These are phyloP conservation scores for Anthophora plumipes DNA, from an alignment of 2,888 invertebrate genomes.

Conservation along the genomic window DNA sequence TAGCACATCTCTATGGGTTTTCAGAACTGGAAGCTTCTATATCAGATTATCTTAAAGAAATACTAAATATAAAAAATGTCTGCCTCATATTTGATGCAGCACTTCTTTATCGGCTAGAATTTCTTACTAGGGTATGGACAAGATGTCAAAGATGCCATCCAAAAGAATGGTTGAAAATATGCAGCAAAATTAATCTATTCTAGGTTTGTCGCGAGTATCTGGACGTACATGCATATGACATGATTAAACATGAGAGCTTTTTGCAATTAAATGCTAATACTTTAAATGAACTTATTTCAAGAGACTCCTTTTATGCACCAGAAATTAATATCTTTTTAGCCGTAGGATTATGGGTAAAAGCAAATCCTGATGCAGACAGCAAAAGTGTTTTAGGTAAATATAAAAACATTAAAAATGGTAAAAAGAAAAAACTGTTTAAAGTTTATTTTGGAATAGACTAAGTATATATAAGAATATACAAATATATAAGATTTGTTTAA, in stretches of 20 bases:
- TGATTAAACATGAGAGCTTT: slow-evolving; percentile 94
- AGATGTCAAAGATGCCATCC: not conserved
- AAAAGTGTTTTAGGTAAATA: slow-evolving; percentile 72
- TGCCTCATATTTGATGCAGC: slow-evolving; percentile 98
- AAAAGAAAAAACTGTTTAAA: slow-evolving; percentile 1
- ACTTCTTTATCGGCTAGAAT: slow-evolving; percentile 88
- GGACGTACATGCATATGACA: slow-evolving; percentile 94
- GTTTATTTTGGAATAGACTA: not conserved
- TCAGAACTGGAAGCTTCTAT: slow-evolving; percentile 95
- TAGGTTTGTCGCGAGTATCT: slow-evolving; percentile 95
- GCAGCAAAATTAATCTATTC: slow-evolving; percentile 45
- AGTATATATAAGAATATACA: slow-evolving; percentile 15
- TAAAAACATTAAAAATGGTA: not conserved
- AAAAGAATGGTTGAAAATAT: slow-evolving; percentile 33
- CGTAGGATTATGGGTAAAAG: slow-evolving; percentile 93
- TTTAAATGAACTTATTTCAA: slow-evolving; percentile 92
- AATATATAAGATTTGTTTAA: slow-evolving; percentile 34
- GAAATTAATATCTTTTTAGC: slow-evolving; percentile 98
- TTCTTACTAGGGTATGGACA: slow-evolving; percentile 84
- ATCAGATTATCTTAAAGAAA: slow-evolving; percentile 96
- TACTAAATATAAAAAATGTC: slow-evolving; percentile 94
- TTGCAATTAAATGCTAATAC: slow-evolving; percentile 93
- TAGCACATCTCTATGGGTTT: slow-evolving; percentile 98
- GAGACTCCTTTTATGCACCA: slow-evolving; percentile 98
- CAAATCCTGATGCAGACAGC: slow-evolving; percentile 88